These are phyloP conservation scores for Agrenia bidenticulata DNA, from an alignment of 2,888 invertebrate species.

Conservation along the genomic window DNA sequence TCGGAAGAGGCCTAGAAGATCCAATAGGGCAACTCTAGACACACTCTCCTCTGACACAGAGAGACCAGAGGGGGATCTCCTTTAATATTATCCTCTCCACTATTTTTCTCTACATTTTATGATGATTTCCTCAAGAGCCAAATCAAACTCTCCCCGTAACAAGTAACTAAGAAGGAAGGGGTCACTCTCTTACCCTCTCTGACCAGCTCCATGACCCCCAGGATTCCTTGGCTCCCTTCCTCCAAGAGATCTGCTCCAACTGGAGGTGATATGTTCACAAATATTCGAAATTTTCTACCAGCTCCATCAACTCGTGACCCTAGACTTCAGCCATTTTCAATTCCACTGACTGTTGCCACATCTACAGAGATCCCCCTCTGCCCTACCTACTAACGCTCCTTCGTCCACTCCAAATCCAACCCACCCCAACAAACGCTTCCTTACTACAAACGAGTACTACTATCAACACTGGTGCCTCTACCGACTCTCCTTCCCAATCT, in stretches of 20 bases:
- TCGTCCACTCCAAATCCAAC: conserved; percentile 16
- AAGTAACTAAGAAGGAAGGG: too few species aligned
- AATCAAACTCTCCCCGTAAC: too few species aligned
- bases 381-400: conserved; percentile 20
- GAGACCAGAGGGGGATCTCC: too few species aligned
- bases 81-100: too few species aligned
- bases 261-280: conserved; percentile 20
- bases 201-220: background rate
- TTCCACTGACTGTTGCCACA: conserved; percentile 34
- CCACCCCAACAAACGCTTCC: too few species aligned
- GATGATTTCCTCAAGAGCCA: too few species aligned
- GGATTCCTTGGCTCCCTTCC: background rate
- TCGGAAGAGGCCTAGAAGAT: too few species aligned
- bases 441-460: conserved; percentile 25
- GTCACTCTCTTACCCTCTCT: too few species aligned
- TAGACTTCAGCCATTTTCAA: conserved; percentile 38
- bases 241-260: background rate
- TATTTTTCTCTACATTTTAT: too few species aligned
- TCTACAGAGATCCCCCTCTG: conserved; percentile 5
- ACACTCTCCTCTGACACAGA: too few species aligned
- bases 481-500: background rate
- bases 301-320: conserved; percentile 30
- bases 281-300: conserved; percentile 24
- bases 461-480: background rate
- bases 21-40: too few species aligned